phyloP scores from a whole-genome alignment of 2,888 invertebrate species.

The Microctonus hyperodae region DNA sequence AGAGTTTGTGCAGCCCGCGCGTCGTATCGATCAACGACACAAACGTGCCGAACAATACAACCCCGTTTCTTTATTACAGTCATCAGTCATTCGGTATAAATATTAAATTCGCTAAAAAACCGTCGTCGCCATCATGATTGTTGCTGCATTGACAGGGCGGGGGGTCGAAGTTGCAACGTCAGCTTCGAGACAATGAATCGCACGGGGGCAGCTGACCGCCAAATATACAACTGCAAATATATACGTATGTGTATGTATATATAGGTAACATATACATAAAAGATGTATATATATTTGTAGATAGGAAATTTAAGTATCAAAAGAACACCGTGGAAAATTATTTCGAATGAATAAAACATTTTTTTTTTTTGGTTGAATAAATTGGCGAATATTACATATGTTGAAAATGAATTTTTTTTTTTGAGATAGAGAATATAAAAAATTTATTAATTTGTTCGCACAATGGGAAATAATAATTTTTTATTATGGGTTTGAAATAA shows the following conservation, averaged over 20 bases:
- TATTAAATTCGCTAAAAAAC: constrained; percentile 63
- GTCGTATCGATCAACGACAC: constrained; percentile 63
- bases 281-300: not conserved
- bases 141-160: constrained; percentile 36
- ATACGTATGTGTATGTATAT: not conserved
- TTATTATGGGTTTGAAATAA: no score
- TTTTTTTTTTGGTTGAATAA: no score
- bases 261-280: not conserved
- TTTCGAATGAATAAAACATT: not conserved
- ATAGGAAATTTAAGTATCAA: constrained; percentile 4
- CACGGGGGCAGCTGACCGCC: constrained; percentile 55
- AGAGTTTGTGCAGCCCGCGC: constrained; percentile 11
- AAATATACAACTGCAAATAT: constrained; percentile 8
- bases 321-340: no score
- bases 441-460: no score
- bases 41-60: constrained; percentile 60
- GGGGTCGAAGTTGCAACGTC: constrained; percentile 62
- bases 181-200: constrained; percentile 46
- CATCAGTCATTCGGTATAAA: constrained; percentile 64
- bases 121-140: constrained; percentile 33
- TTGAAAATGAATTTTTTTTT: no score
- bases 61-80: constrained; percentile 61
- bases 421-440: no score
- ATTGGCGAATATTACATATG: no score
- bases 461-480: no score